Conservation (phyloP, 2,113 vertebrate genomes). For the Rousettus leschenaultii region DNA sequence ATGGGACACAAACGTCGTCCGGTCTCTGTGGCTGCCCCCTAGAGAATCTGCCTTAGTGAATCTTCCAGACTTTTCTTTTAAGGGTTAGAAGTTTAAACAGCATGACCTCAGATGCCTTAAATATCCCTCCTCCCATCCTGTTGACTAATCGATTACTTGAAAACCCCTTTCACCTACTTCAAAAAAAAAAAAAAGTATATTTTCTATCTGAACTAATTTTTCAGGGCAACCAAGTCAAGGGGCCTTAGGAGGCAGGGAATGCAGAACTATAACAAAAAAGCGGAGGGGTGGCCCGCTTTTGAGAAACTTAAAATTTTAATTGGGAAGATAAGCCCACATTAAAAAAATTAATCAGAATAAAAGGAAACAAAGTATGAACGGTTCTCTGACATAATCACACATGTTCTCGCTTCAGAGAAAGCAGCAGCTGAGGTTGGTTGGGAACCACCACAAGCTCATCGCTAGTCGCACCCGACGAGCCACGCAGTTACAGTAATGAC, state of each 20-base stretch:
- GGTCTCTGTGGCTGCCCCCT: background rate
- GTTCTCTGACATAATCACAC: no score
- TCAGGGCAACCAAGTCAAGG: background rate
- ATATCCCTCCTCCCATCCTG: background rate
- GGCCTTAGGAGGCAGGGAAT: rapidly evolving
- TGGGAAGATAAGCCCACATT: background rate
- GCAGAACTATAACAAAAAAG: background rate
- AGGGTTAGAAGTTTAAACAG: background rate
- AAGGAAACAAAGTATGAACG: background rate
- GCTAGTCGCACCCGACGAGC: no score
- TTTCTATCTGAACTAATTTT: background rate
- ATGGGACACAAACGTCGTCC: no score
- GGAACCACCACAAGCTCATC: background rate
- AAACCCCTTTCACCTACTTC: background rate
- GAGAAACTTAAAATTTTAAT: background rate
- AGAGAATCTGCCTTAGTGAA: background rate
- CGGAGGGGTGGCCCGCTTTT: background rate
- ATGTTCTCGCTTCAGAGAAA: background rate
- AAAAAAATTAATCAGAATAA: background rate
- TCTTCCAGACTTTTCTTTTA: background rate
- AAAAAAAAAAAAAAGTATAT: background rate
- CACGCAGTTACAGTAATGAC: no score
- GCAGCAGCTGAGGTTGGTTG: rapidly evolving
- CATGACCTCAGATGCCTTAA: background rate
- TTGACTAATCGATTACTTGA: background rate